A percentile compares a stretch with the other conserved stretches of the same genome.
Conservation (phyloP, 2,888 invertebrate genomes). For the Andrena trimmerana region DNA sequence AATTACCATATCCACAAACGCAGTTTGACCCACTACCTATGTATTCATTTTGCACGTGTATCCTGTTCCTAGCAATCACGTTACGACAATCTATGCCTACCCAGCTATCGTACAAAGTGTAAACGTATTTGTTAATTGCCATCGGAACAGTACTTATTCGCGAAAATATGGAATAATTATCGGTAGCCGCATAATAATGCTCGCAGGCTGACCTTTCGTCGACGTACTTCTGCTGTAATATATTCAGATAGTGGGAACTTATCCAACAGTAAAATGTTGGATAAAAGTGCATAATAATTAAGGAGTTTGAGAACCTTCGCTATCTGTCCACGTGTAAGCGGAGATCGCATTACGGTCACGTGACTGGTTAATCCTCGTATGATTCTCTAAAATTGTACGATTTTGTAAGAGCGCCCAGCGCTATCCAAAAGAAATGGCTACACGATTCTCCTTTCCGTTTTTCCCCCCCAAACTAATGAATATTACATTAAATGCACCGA, state of each 20-base stretch:
- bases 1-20: too few species aligned
- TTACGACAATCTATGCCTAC: not conserved
- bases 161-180: too few species aligned
- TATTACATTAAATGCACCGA: slow-evolving; percentile 19
- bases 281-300: slow-evolving; percentile 37
- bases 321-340: slow-evolving; percentile 50
- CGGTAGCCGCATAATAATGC: too few species aligned
- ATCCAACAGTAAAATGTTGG: not conserved
- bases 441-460: not conserved
- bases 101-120: too few species aligned
- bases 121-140: too few species aligned
- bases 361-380: slow-evolving; percentile 46
- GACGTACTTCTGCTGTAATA: not conserved
- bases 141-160: too few species aligned
- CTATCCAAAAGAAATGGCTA: not conserved
- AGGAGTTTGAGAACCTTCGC: slow-evolving; percentile 40
- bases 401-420: not conserved
- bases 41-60: not conserved
- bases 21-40: not conserved
- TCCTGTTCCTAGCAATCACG: not conserved
- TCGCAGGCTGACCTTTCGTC: not conserved
- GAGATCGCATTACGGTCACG: slow-evolving; percentile 43
- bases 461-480: not conserved
- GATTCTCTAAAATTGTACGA: slow-evolving; percentile 31
- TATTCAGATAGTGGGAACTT: not conserved